phyloP scores from a whole-genome alignment of 2,888 invertebrate genomes.

The Molanna angustata region DNA sequence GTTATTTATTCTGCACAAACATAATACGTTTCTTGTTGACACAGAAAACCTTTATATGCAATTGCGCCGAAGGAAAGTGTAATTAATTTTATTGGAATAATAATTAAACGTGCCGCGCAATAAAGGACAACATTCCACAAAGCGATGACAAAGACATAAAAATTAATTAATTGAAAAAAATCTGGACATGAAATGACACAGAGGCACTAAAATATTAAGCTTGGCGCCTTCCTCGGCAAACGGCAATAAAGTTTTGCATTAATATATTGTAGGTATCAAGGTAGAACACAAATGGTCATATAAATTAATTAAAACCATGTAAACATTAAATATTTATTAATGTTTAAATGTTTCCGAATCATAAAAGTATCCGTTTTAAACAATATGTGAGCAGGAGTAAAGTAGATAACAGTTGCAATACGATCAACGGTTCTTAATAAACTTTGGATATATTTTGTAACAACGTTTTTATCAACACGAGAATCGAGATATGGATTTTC shows the following conservation, averaged over 20 bases:
- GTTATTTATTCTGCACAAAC: too few relatives aligned
- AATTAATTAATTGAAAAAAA: slow-evolving; percentile 29
- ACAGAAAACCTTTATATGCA: too few relatives aligned
- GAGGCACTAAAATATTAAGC: not conserved
- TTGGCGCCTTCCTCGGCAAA: slow-evolving; percentile 8
- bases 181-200: slow-evolving; percentile 9
- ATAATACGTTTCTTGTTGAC: too few relatives aligned
- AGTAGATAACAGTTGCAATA: too few relatives aligned
- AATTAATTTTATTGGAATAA: not conserved
- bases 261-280: not conserved
- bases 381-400: too few relatives aligned
- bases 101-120: slow-evolving; percentile 6
- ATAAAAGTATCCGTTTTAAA: too few relatives aligned
- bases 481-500: too few relatives aligned
- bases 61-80: not conserved
- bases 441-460: too few relatives aligned
- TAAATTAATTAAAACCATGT: slow-evolving; percentile 29
- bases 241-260: slow-evolving; percentile 4
- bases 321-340: slow-evolving; percentile 22
- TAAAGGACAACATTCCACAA: slow-evolving; percentile 28
- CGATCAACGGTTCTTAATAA: too few relatives aligned
- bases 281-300: slow-evolving; percentile 13
- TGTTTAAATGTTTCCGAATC: too few relatives aligned
- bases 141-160: slow-evolving; percentile 33
- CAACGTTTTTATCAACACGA: too few relatives aligned